Conservation (phyloP, 2,797 vertebrate species). For the Pangasius krempfi region DNA sequence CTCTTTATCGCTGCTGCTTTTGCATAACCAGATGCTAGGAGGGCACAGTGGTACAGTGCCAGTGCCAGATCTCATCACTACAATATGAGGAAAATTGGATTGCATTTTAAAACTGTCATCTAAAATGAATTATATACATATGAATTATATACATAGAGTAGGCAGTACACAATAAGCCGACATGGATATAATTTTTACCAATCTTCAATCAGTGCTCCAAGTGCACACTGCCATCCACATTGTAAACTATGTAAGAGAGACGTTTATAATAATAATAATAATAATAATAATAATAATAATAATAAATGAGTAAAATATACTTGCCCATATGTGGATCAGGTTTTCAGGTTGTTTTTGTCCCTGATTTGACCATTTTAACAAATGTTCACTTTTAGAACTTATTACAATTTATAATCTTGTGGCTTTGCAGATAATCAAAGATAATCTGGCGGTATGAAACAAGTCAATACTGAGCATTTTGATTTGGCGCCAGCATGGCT, state of each 20-base stretch:
- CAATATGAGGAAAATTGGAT: constrained; percentile 18
- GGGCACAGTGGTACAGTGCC: constrained; percentile 19
- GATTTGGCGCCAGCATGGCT: too few relatives aligned
- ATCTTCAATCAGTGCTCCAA: not conserved
- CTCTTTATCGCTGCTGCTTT: constrained; percentile 8
- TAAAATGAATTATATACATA: not conserved
- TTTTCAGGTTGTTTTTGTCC: too few relatives aligned
- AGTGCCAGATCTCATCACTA: constrained; percentile 42
- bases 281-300: not conserved
- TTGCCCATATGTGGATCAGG: too few relatives aligned
- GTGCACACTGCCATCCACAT: not conserved
- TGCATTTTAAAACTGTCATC: not conserved
- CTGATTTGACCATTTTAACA: too few relatives aligned
- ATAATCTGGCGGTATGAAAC: too few relatives aligned
- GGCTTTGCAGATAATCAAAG: too few relatives aligned
- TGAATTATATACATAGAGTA: not conserved
- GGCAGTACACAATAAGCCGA: not conserved
- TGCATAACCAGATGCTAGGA: constrained; percentile 46
- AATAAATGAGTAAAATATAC: not conserved
- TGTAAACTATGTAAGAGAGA: not conserved
- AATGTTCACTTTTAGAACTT: too few relatives aligned
- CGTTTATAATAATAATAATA: not conserved
- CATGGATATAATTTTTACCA: not conserved
- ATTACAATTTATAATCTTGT: too few relatives aligned
- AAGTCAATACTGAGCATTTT: too few relatives aligned